A percentile compares a stretch with the other conserved stretches of the same genome.
Conservation (phyloP, 2,888 invertebrate species). For the Sinopyrophorus schimmeli region DNA sequence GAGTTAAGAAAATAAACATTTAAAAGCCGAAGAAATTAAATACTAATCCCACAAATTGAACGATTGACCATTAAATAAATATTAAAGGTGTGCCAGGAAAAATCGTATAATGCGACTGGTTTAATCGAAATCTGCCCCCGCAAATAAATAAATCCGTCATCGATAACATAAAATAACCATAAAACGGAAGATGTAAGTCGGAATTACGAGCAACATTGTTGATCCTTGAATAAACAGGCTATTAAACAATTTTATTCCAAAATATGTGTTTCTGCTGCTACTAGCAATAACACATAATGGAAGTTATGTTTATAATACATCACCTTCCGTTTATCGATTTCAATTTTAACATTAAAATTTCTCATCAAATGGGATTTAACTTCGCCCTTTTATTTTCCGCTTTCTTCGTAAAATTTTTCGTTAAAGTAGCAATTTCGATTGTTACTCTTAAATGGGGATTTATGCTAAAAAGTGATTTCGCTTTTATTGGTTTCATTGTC, state of each 20-base stretch:
- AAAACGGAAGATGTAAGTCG: conserved; percentile 6
- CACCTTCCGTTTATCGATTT: conserved; percentile 2
- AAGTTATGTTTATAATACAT: too few relatives aligned
- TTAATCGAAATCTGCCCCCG: neutral
- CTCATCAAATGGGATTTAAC: too few relatives aligned
- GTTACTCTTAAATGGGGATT: too few relatives aligned
- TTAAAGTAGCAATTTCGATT: too few relatives aligned
- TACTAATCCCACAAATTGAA: neutral
- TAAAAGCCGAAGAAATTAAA: conserved; percentile 4
- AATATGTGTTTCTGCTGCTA: too few relatives aligned
- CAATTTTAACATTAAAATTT: too few relatives aligned
- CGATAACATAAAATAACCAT: conserved; percentile 4
- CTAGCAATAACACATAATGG: too few relatives aligned
- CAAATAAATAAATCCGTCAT: conserved; percentile 12
- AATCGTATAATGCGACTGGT: neutral
- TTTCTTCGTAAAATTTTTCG: too few relatives aligned
- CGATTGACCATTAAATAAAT: conserved; percentile 2
- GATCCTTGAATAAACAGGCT: neutral
- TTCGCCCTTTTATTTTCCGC: too few relatives aligned
- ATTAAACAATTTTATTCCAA: neutral
- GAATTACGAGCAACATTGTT: neutral
- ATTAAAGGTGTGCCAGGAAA: neutral
- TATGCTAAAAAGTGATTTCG: too few relatives aligned
- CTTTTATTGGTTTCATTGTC: too few relatives aligned
- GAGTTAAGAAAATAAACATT: conserved; percentile 11